Conservation (phyloP, 2,113 vertebrate species). For the Salvelinus alpinus region DNA sequence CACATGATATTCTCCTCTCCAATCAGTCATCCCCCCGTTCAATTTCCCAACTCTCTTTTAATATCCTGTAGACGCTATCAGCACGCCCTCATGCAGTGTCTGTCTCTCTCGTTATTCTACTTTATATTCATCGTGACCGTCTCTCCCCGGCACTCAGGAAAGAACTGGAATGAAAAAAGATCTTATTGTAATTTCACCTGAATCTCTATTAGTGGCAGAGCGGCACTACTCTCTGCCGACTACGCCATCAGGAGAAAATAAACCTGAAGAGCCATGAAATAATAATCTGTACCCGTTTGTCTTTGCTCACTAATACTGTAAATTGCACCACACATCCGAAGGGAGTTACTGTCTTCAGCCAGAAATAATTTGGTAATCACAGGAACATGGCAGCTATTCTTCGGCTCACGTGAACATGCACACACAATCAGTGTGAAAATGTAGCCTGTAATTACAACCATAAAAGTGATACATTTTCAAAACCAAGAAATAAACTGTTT, state of each 20-base stretch:
- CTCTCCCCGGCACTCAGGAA: conserved; percentile 34
- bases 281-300: conserved; percentile 18
- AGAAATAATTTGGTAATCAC: conserved; percentile 33
- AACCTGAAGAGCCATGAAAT: conserved; percentile 21
- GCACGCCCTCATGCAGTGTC: conserved; percentile 17
- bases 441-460: no score
- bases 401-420: no score
- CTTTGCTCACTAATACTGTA: conserved; percentile 31
- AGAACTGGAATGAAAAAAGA: conserved; percentile 52
- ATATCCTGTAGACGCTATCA: conserved; percentile 41
- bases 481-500: no score
- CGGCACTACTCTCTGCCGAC: conserved; percentile 23
- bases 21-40: conserved; percentile 18
- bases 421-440: no score
- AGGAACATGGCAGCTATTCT: conserved; percentile 17
- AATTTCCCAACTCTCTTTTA: conserved; percentile 37
- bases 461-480: no score
- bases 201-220: conserved; percentile 39
- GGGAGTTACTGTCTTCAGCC: conserved; percentile 17
- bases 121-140: conserved; percentile 60
- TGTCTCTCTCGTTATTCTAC: conserved; percentile 53
- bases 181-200: conserved; percentile 52
- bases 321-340: conserved; percentile 12
- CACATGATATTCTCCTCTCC: neutral
- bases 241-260: conserved; percentile 15